Base-by-base conservation (phyloP, 2,113 vertebrate species). In the Gallinago undulata region DNA sequence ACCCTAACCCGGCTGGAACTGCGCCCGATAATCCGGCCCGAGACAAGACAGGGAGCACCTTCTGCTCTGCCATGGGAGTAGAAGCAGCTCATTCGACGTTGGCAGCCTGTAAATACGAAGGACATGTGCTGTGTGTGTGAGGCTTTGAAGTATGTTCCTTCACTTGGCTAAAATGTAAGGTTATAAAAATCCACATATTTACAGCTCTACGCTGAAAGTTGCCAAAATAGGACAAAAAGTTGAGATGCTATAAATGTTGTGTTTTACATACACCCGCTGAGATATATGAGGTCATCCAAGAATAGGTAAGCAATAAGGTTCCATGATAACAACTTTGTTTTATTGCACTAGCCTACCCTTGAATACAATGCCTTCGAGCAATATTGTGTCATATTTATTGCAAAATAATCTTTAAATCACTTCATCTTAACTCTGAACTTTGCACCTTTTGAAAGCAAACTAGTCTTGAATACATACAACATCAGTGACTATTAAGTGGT, bases 1-100 rank as follows among this genome's bases (percentile, higher is more conserved):
- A 21, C 7, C 1, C 6, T 21, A 30, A 15, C 18, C 10, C 10
- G 8, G 13, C 62, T 28, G 55, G 30, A 73, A 27, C 33, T 50
- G 13, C 11, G 5, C 21, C 25, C 31, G 6, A 9, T n/a, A 19
- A 19, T 6, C 33, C 13, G 7, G 5, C 0, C 0, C 1, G 39
- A n/a, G 24, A 22, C 7, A 25, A 60, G 47, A 19, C 4, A 21
- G 6, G 48, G 10, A 64, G 10, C 47, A 21, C 8, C 45, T 25
- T 14, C 30, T 12, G 6, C 10, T 5, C 13, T 19, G 23, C 7
- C 8, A 4, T 1, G 37, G 28, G 45, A 57, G 1, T 33, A 63
- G 31, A 13, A 48, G 4, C 28, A 70, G 18, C 5, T 72, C 3
- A 2, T 37, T 31, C 25, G 35, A 1, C 6, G 0, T 8, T 16